Evolutionary conservation across 1,140 invertebrate genomes (phyloP).

Genomic region (Whitmania pigra): DNA sequence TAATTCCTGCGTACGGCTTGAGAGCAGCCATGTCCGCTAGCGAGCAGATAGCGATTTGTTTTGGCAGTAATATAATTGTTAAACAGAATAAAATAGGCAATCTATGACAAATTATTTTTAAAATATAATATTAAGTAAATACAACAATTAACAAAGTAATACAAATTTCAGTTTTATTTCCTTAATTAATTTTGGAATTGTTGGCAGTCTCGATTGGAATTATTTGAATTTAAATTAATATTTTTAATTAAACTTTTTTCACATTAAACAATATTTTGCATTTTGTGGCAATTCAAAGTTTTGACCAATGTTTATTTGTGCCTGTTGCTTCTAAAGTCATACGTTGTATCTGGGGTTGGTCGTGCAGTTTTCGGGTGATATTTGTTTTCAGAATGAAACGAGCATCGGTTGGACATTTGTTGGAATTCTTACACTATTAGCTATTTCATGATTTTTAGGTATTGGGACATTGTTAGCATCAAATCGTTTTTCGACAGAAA

Average conservation of each 20-base stretch:
- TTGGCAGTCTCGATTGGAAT: background rate
- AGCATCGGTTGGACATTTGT: no score
- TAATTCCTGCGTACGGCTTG: background rate
- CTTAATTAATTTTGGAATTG: background rate
- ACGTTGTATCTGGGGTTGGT: background rate
- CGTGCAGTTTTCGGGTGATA: background rate
- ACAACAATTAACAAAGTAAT: background rate
- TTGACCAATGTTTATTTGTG: no score
- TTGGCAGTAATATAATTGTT: background rate
- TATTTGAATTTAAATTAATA: background rate
- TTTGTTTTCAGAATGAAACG: background rate
- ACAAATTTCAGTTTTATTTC: background rate
- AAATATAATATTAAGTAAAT: background rate
- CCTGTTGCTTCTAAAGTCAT: background rate
- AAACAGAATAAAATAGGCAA: background rate
- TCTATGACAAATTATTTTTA: background rate
- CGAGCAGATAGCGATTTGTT: background rate
- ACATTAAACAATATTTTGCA: no score
- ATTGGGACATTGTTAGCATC: background rate
- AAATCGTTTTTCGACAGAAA: background rate
- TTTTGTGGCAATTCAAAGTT: no score
- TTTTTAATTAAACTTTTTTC: no score
- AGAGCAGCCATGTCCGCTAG: constrained; percentile 10
- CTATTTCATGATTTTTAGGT: background rate
- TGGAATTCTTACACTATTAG: background rate